Base-by-base conservation (phyloP, 2,888 invertebrate genomes). In the Tachina fera region DNA sequence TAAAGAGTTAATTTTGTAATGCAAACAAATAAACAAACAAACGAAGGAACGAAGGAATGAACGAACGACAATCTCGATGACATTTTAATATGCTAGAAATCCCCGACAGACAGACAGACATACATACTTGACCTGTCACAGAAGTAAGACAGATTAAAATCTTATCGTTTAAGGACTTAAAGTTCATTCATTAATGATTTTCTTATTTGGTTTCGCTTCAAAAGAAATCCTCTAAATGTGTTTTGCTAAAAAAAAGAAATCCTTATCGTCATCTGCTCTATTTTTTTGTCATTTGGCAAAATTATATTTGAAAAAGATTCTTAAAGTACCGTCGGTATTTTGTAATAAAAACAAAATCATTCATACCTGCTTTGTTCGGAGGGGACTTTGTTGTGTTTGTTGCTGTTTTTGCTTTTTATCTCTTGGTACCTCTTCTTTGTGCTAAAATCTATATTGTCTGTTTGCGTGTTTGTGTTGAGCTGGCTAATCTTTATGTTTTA, bases 21-120 rank as follows among this genome's bases (percentile, higher is more conserved):
- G 8, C 8, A 60, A 49, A 49, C 67, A 67, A 67, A 67, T 51
- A 67, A 47, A 43, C 22, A 47, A 31, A 19, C 61, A 70, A 75
- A 53, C 45, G 61, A 51, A 67, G 16, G 49, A 43, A 68, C 39
- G 16, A 16, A 47, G 43, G n/a, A 45, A 16, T 9, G 3, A 22
- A 45, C 53, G 51, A 67, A 41, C 45, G 89, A 90, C 90, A 90
- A 91, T 91, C 91, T 91, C 89, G 90, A 91, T 91, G 91, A 91
- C 91, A 90, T 90, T 91, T 91, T 91, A 91, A 91, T 91, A 90
- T 88, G 87, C 60, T 76, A 49, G 49, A 58, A 77, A 51, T 70
- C 63, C 47, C 71, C 72, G 68, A 70, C 13, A 53, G 43, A 13
- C 13, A n/a, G 19, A 13, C 13, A n/a, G 16, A 19, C 13, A 19